Evolutionary conservation across 1,140 invertebrate genomes (phyloP).

Genomic region (Tenebrio molitor): DNA sequence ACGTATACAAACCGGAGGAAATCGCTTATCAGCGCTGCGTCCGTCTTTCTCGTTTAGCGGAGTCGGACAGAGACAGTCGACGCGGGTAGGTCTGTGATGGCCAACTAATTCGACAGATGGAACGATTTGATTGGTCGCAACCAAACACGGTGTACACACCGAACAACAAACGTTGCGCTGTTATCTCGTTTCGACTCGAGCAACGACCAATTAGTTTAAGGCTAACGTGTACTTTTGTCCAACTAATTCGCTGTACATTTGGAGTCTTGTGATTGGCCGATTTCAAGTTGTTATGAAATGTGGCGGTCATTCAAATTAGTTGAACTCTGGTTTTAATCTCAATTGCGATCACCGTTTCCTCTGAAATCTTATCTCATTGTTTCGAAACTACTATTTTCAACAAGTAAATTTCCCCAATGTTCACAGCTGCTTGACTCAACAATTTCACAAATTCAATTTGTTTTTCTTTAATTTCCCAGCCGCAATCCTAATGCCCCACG

Average conservation of each 20-base stretch:
- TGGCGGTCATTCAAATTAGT: conserved; percentile 49
- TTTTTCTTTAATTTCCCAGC: too few relatives aligned
- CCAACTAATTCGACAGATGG: conserved; percentile 63
- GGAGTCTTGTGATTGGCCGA: conserved; percentile 60
- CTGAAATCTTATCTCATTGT: too few relatives aligned
- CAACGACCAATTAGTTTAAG: conserved; percentile 3
- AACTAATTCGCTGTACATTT: conserved; percentile 58
- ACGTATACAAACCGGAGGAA: conserved; percentile 17
- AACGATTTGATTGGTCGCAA: conserved; percentile 61
- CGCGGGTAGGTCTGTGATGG: conserved; percentile 46
- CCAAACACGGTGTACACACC: conserved; percentile 4
- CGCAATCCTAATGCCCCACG: too few relatives aligned
- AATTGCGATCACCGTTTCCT: too few relatives aligned
- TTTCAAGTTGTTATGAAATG: conserved; percentile 17
- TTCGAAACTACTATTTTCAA: not conserved
- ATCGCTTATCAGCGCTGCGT: conserved; percentile 2
- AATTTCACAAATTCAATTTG: too few relatives aligned
- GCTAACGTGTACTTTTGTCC: conserved; percentile 49
- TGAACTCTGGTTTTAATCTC: conserved; percentile 8
- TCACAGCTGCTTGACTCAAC: too few relatives aligned
- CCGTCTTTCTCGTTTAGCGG: not conserved
- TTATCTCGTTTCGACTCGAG: conserved; percentile 38
- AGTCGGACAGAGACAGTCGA: conserved; percentile 9
- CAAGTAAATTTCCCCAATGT: too few relatives aligned
- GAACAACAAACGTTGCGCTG: conserved; percentile 47